Conservation (phyloP, 53 echinoderm and acorn worm genomes). For the Zoroaster sp. region DNA sequence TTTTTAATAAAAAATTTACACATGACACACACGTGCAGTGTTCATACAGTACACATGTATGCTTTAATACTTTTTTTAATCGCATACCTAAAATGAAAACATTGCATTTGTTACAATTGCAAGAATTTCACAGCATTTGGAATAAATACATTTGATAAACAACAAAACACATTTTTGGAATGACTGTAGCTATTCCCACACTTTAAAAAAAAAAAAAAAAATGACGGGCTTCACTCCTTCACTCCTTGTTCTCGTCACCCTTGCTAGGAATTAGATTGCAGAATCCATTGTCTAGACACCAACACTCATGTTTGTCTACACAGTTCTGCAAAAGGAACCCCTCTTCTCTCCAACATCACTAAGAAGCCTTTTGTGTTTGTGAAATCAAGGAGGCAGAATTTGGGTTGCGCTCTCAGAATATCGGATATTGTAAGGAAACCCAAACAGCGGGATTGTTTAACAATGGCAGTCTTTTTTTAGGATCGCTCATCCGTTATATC, state of each 20-base stretch:
- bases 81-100: neutral
- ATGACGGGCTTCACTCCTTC: neutral
- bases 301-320: neutral
- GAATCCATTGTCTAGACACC: neutral
- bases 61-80: too few relatives aligned
- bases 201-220: neutral
- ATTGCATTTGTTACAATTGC: neutral
- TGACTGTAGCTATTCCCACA: neutral
- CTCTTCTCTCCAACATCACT: neutral
- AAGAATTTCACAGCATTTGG: too few relatives aligned
- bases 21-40: too few relatives aligned
- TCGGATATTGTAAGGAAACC: neutral
- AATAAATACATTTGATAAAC: too few relatives aligned
- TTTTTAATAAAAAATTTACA: too few relatives aligned
- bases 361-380: slow-evolving; percentile 13
- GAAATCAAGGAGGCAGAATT: slow-evolving; percentile 1
- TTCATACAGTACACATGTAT: too few relatives aligned
- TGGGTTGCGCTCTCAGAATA: neutral
- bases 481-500: slow-evolving; percentile 21
- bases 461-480: neutral
- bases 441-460: slow-evolving; percentile 23
- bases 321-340: neutral
- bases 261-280: neutral
- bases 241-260: neutral
- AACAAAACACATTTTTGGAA: neutral